A percentile compares a stretch with the other conserved stretches of the same genome.
phyloP scores from a whole-genome alignment of 2,113 vertebrate species.

The Thalassarche chlororhynchos region DNA sequence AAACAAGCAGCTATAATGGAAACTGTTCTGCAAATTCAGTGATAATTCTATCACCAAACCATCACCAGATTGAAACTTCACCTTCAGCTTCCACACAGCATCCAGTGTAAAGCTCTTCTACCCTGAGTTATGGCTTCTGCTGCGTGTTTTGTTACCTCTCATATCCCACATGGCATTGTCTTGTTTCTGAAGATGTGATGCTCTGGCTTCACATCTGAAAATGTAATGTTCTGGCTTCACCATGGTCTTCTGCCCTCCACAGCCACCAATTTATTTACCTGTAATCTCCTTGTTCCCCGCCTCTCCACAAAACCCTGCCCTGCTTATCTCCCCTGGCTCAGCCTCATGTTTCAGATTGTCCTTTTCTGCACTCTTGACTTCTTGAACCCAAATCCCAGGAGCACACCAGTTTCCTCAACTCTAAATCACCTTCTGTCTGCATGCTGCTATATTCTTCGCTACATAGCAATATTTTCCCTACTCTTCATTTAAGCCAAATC shows the following conservation, averaged over 20 bases:
- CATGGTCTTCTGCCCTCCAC: background rate
- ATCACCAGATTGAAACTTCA: background rate
- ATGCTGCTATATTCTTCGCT: background rate
- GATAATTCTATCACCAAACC: background rate
- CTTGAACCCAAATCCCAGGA: background rate
- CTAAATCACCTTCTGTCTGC: background rate
- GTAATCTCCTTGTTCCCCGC: background rate
- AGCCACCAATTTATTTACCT: background rate
- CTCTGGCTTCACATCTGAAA: background rate
- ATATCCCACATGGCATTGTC: background rate
- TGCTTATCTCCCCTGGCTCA: background rate
- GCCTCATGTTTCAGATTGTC: background rate
- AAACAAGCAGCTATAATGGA: background rate
- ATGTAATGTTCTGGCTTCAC: background rate
- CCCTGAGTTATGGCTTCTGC: background rate
- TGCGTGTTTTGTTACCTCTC: background rate
- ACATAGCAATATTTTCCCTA: background rate
- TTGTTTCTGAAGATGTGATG: background rate
- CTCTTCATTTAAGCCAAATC: background rate
- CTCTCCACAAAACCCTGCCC: background rate
- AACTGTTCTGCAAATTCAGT: background rate
- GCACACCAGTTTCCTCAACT: background rate
- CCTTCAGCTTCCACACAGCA: background rate
- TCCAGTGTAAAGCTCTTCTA: background rate
- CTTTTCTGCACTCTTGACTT: background rate